Conservation (phyloP, 2,113 vertebrate genomes). For the Pavo muticus region DNA sequence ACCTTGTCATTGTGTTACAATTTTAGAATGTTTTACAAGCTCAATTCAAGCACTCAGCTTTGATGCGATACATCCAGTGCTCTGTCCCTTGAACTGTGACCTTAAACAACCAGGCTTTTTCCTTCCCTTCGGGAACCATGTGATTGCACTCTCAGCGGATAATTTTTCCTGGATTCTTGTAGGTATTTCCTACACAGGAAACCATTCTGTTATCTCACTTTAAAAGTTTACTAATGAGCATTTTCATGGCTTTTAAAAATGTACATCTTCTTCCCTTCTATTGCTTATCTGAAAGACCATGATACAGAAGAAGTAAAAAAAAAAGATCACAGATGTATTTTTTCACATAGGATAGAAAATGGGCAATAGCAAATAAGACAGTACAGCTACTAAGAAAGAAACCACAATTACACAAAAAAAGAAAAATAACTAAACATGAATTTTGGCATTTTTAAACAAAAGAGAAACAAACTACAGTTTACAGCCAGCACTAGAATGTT, state of each 20-base stretch:
- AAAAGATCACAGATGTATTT: slow-evolving; percentile 1
- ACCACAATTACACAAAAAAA: neutral
- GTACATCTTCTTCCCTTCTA: slow-evolving; percentile 27
- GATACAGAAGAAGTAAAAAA: slow-evolving; percentile 47
- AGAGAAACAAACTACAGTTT: neutral
- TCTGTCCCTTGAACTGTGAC: slow-evolving; percentile 70
- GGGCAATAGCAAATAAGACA: neutral
- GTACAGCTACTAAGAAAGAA: neutral
- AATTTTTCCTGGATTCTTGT: slow-evolving; percentile 70
- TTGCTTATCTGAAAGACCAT: slow-evolving; percentile 41
- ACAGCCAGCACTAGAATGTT: neutral
- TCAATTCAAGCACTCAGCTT: neutral
- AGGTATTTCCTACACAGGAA: slow-evolving; percentile 78
- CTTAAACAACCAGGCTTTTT: slow-evolving; percentile 64
- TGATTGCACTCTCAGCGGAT: slow-evolving; percentile 79
- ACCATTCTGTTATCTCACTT: slow-evolving; percentile 66
- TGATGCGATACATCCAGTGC: slow-evolving; percentile 10
- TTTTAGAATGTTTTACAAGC: neutral
- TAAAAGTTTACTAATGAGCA: slow-evolving; percentile 6
- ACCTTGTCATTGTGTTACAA: neutral
- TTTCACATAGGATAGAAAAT: neutral
- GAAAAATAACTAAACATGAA: neutral
- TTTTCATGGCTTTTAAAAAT: slow-evolving; percentile 13
- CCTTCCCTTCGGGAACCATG: slow-evolving; percentile 71
- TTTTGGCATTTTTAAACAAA: neutral